phyloP scores from a whole-genome alignment of 1,140 invertebrate genomes.

The Physella acuta region DNA sequence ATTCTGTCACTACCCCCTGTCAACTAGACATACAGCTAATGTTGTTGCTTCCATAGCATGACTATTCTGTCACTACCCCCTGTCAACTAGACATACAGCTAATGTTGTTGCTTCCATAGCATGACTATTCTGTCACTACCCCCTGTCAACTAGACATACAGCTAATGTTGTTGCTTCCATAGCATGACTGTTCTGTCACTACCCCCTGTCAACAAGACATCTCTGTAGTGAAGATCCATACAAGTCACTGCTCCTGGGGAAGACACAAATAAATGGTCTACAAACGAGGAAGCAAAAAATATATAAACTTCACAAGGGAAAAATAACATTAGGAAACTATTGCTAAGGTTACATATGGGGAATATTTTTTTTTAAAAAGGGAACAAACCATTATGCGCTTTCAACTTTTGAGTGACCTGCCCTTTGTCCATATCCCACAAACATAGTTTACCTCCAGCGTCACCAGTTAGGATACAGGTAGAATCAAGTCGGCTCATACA shows the following conservation, averaged over 20 bases:
- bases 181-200: conserved; percentile 34
- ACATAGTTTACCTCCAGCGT: conserved; percentile 34
- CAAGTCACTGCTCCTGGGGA: conserved; percentile 38
- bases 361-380: too few relatives aligned
- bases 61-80: conserved; percentile 36
- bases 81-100: conserved; percentile 31
- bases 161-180: conserved; percentile 36
- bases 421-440: conserved; percentile 52
- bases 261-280: too few relatives aligned
- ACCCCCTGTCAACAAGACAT: conserved; percentile 36
- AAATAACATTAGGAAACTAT: too few relatives aligned
- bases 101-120: conserved; percentile 34
- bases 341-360: too few relatives aligned
- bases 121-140: conserved; percentile 37
- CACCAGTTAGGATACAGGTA: conserved; percentile 39
- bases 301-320: too few relatives aligned
- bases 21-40: conserved; percentile 28
- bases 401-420: conserved; percentile 29
- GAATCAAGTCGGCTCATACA: conserved; percentile 38
- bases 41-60: conserved; percentile 38
- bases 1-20: conserved; percentile 37
- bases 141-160: conserved; percentile 34
- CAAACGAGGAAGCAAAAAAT: too few relatives aligned
- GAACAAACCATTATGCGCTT: conserved; percentile 44
- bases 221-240: conserved; percentile 31